Evolutionary conservation across 2,797 vertebrate species (phyloP), one percentile per base, ranked within the genome.

Genomic region (Cichlasoma orientale): DNA sequence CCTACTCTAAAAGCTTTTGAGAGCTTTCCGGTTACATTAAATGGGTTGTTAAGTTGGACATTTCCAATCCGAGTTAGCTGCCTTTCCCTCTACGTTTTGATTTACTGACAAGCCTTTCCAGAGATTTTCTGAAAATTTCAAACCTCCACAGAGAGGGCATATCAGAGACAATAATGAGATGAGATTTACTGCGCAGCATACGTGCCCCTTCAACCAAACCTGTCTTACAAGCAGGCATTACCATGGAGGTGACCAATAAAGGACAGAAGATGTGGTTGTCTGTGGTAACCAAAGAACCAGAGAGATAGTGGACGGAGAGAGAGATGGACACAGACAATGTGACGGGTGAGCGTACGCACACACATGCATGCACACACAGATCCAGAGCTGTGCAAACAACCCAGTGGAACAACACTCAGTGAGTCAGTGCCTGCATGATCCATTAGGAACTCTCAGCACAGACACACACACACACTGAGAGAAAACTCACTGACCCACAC

Each of bases 331-430:
- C 78, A 84, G 69, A 79, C 73, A 80, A 80, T 74, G 74, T 79
- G 78, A 92, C 85, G 73, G 86, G 82, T 72, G 57, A 69, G 57
- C 53, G 56, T 54, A 68, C 53, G 82, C 68, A 78, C 56, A 71
- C 69, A 79, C 76, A 82, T 69, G 13, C 82, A 86, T 77, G 54
- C 69, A 75, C 77, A 85, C 57, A 82, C 52, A 33, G 82, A 50
- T 74, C 68, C 84, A 82, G 86, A 75, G 87, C 85, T 91, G 85
- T 93, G 90, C 93, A 95, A 95, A 95, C 93, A 95, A 87, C 47
- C 77, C 89, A 80, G 88, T 92, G 90, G 93, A 95, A 95, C 92
- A 94, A 92, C 92, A 93, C 90, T 94, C 91, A 80, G 86, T 90
- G 91, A 93, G 87, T 92, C 90, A 89, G 84, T 77, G 89, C 80